phyloP scores from a whole-genome alignment of 2,113 vertebrate genomes.

The Azemiops feae region DNA sequence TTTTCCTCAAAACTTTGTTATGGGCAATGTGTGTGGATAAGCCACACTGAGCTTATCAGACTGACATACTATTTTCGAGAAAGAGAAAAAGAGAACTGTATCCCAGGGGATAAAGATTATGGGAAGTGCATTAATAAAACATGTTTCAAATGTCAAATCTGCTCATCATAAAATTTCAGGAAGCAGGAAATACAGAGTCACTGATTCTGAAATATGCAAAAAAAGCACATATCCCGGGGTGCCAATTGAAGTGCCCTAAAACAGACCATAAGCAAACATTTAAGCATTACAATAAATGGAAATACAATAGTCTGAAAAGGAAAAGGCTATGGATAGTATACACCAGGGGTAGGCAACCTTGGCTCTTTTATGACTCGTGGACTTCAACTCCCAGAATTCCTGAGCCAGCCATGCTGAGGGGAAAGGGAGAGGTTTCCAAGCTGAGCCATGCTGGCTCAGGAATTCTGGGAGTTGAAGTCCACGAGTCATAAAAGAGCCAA shows the following conservation, averaged over 20 bases:
- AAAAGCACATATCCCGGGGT: not conserved
- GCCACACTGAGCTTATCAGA: not conserved
- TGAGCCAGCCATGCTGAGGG: no score
- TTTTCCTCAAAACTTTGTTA: constrained; percentile 35
- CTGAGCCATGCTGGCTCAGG: no score
- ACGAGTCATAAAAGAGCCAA: no score
- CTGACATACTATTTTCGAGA: not conserved
- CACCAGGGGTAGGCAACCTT: no score
- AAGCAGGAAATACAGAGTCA: not conserved
- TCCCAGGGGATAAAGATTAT: constrained; percentile 7
- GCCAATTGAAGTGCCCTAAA: not conserved
- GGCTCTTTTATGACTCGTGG: no score
- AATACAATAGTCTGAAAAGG: not conserved
- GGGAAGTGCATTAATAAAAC: constrained; percentile 23
- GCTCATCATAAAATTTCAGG: constrained; percentile 9
- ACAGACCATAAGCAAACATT: not conserved
- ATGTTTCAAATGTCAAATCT: not conserved
- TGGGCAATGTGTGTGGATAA: not conserved
- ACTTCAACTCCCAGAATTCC: no score
- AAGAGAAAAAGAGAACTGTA: not conserved
- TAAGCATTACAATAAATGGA: not conserved
- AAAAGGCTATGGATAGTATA: not conserved
- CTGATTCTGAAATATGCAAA: constrained; percentile 21
- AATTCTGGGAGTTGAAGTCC: no score
- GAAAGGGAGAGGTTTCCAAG: no score